These are phyloP conservation scores for Lepisosteus oculatus DNA, from an alignment of 2,113 vertebrate genomes.

Conservation along the genomic window DNA sequence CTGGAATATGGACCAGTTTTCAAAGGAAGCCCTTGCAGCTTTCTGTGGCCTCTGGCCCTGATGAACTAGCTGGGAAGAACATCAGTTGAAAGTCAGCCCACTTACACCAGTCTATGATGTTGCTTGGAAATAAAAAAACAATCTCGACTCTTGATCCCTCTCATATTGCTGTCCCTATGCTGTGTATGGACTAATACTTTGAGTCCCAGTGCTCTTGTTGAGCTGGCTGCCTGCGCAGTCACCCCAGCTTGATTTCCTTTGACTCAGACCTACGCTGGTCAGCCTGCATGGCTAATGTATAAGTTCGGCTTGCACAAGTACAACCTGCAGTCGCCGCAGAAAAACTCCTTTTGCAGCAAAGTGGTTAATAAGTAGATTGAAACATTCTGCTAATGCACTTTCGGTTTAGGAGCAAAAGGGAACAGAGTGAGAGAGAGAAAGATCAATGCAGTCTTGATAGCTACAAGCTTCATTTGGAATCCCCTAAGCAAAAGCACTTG, in stretches of 20 bases:
- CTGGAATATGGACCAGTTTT: slow-evolving; percentile 27
- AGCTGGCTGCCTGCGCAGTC: too few relatives aligned
- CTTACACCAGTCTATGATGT: not conserved
- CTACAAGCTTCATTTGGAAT: slow-evolving; percentile 48
- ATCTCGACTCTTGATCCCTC: not conserved
- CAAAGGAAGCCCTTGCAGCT: slow-evolving; percentile 28
- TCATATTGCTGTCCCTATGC: too few relatives aligned
- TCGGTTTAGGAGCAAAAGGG: slow-evolving; percentile 22
- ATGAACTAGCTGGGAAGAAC: too few relatives aligned
- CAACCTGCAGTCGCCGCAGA: not conserved
- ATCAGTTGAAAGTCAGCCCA: not conserved
- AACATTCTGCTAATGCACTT: slow-evolving; percentile 41
- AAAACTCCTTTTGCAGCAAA: slow-evolving; percentile 21
- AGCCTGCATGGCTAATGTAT: not conserved
- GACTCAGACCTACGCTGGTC: too few relatives aligned
- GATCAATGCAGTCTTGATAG: slow-evolving; percentile 52
- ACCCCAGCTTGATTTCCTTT: too few relatives aligned
- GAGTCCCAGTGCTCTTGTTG: too few relatives aligned
- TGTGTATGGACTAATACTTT: too few relatives aligned
- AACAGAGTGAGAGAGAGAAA: slow-evolving; percentile 24
- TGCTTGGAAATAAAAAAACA: not conserved
- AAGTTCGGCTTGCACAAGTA: not conserved
- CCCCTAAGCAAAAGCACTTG: slow-evolving; percentile 61
- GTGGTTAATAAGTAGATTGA: slow-evolving; percentile 35
- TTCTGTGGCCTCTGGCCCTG: slow-evolving; percentile 24